phyloP scores from a whole-genome alignment of 2,797 vertebrate genomes.

The Enteromius unitaeniatus region DNA sequence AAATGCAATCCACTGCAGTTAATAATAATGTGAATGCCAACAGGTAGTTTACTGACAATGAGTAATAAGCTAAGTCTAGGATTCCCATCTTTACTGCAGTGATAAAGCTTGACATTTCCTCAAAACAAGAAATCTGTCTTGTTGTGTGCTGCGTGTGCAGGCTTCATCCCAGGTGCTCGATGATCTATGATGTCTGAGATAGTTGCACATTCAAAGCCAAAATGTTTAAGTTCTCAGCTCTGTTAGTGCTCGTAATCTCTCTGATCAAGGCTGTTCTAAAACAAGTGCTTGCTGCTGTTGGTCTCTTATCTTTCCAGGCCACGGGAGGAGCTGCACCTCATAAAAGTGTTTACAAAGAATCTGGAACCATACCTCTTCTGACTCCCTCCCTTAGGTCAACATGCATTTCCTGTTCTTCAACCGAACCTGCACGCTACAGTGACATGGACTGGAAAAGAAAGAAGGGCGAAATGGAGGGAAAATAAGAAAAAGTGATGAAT shows the following conservation, averaged over 20 bases:
- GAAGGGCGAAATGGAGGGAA: not conserved
- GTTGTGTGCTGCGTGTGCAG: not conserved
- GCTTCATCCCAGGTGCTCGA: constrained; percentile 38
- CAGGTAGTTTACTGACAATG: not conserved
- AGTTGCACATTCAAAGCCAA: constrained; percentile 42
- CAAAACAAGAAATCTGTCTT: not conserved
- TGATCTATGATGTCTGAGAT: constrained; percentile 47
- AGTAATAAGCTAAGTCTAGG: not conserved
- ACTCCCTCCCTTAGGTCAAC: constrained; percentile 35
- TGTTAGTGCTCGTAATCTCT: constrained; percentile 52
- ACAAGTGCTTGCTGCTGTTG: constrained; percentile 47
- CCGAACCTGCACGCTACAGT: constrained; percentile 11
- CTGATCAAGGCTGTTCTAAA: constrained; percentile 54
- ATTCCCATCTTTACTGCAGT: not conserved
- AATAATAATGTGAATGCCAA: not conserved
- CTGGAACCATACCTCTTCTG: constrained; percentile 49
- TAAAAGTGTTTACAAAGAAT: constrained; percentile 61
- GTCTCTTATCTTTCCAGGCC: constrained; percentile 54
- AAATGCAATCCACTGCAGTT: not conserved
- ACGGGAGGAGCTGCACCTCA: constrained; percentile 43
- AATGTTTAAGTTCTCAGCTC: constrained; percentile 48
- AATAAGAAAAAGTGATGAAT: not conserved
- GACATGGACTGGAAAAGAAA: not conserved
- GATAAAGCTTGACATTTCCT: not conserved
- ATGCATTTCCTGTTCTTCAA: constrained; percentile 25